A percentile compares a stretch with the other conserved stretches of the same genome.
These are phyloP conservation scores for Drosophila rellima DNA, from an alignment of 2,888 invertebrate genomes.

Conservation along the genomic window DNA sequence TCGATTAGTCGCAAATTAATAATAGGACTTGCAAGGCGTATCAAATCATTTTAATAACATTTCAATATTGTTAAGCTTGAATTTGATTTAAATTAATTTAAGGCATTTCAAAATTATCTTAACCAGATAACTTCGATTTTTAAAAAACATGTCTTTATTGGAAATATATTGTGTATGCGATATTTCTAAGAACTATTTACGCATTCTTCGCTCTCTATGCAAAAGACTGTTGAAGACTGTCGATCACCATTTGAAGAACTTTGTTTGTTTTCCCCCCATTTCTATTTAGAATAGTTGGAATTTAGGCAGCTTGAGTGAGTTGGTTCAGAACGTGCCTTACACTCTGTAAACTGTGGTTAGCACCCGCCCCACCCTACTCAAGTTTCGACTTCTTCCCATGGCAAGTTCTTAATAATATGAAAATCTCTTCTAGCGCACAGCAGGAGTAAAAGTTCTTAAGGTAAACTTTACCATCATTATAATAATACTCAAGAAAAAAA, in stretches of 20 bases:
- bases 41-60: too few relatives aligned
- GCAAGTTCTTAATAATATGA: neutral
- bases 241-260: neutral
- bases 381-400: too few relatives aligned
- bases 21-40: too few relatives aligned
- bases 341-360: neutral
- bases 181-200: neutral
- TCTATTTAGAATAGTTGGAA: neutral
- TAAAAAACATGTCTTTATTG: too few relatives aligned
- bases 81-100: too few relatives aligned
- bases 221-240: too few relatives aligned
- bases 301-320: neutral
- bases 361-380: neutral
- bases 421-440: neutral
- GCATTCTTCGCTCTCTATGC: neutral
- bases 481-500: neutral
- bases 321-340: conserved; percentile 11
- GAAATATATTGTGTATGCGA: neutral
- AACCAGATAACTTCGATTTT: too few relatives aligned
- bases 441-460: conserved; percentile 8
- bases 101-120: neutral
- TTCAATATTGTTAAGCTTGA: too few relatives aligned
- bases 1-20: too few relatives aligned
- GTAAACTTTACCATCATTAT: conserved; percentile 1
- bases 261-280: neutral